phyloP scores from a whole-genome alignment of 2,797 vertebrate genomes.

The Sebastes diploproa region DNA sequence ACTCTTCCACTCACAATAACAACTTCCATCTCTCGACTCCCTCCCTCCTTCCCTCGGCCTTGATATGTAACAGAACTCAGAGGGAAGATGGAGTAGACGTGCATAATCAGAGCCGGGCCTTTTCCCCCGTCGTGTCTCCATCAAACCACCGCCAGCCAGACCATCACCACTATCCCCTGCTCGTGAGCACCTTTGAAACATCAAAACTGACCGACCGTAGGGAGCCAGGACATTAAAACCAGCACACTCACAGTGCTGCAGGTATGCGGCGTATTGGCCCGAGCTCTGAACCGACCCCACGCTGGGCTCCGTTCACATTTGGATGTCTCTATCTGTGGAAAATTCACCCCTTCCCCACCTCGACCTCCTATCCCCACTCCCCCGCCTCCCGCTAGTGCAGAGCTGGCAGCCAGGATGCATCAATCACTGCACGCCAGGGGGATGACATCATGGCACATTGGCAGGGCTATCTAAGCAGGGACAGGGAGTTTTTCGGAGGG shows the following conservation, averaged over 20 bases:
- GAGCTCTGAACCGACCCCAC: constrained; percentile 57
- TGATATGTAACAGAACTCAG: constrained; percentile 75
- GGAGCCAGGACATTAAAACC: constrained; percentile 49
- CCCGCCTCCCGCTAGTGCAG: constrained; percentile 51
- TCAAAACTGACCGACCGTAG: constrained; percentile 61
- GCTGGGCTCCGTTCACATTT: constrained; percentile 69
- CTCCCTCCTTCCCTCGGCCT: constrained; percentile 39
- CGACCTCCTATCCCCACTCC: constrained; percentile 41
- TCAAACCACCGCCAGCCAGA: constrained; percentile 40
- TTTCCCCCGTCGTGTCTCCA: constrained; percentile 46
- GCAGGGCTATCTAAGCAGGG: constrained; percentile 79
- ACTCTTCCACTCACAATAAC: constrained; percentile 67
- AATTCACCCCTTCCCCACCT: constrained; percentile 57
- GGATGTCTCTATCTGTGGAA: constrained; percentile 78
- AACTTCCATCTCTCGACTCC: constrained; percentile 46
- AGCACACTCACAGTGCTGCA: constrained; percentile 30
- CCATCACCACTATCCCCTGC: constrained; percentile 28
- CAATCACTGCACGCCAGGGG: constrained; percentile 78
- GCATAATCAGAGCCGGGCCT: constrained; percentile 69
- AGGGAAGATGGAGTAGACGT: constrained; percentile 64
- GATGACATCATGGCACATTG: constrained; percentile 84
- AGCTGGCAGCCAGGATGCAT: constrained; percentile 78
- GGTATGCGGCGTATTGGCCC: constrained; percentile 40
- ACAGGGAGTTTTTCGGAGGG: constrained; percentile 66
- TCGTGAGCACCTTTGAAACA: constrained; percentile 63